These are phyloP conservation scores for Tetragonula carbonaria DNA, from an alignment of 2,888 invertebrate genomes.

Conservation along the genomic window DNA sequence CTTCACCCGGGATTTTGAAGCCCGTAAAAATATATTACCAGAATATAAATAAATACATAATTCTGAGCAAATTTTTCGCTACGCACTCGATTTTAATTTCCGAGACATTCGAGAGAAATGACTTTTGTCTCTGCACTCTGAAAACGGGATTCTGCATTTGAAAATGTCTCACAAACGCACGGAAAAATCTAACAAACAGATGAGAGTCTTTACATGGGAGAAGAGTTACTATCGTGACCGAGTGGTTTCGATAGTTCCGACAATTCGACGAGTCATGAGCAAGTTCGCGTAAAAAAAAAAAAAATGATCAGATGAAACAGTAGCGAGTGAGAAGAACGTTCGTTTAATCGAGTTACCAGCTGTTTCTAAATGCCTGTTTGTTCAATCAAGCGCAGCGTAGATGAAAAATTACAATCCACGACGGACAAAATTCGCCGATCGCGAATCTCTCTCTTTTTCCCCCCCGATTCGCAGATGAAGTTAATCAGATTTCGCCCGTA, in stretches of 20 bases:
- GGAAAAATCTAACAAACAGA: not conserved
- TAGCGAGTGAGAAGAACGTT: not conserved
- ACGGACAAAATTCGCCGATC: not conserved
- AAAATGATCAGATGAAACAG: not conserved
- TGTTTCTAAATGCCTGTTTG: not conserved
- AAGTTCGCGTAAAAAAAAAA: not conserved
- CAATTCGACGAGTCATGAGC: not conserved
- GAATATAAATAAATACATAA: too few relatives aligned
- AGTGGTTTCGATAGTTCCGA: not conserved
- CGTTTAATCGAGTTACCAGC: not conserved
- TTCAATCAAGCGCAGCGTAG: not conserved
- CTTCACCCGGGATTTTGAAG: too few relatives aligned
- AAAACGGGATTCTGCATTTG: too few relatives aligned
- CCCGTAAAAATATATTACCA: too few relatives aligned
- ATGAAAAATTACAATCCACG: not conserved
- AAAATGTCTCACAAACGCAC: too few relatives aligned
- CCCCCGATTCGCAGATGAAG: not conserved
- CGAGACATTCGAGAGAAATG: too few relatives aligned
- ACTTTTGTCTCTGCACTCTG: too few relatives aligned
- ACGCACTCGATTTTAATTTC: too few relatives aligned
- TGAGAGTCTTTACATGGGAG: not conserved
- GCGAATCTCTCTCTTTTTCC: not conserved
- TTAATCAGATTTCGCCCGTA: not conserved
- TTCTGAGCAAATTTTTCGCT: too few relatives aligned
- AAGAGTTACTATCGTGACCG: not conserved